Percentiles rank a stretch among this genome's conserved stretches.
Evolutionary conservation across 2,113 vertebrate species (phyloP).

Genomic region (Antechinus stuartii): DNA sequence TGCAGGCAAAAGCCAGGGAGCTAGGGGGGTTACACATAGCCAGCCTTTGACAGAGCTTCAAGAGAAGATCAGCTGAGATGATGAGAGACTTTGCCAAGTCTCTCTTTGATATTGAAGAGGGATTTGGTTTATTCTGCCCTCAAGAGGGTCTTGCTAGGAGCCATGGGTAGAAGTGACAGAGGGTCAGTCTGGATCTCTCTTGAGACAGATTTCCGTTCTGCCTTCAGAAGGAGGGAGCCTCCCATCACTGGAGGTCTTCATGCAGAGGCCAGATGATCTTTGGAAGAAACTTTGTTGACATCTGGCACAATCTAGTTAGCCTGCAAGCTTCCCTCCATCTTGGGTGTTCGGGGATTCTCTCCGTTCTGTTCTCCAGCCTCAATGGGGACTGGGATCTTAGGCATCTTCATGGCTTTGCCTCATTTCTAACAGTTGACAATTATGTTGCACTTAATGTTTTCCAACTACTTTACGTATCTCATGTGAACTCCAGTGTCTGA

Average conservation of each 20-base stretch:
- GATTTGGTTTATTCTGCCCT: not conserved
- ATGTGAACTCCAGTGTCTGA: not conserved
- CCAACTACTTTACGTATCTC: not conserved
- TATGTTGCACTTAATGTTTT: not conserved
- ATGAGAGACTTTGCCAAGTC: too few relatives aligned
- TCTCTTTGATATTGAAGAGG: not conserved
- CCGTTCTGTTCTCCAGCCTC: not conserved
- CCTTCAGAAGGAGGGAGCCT: not conserved
- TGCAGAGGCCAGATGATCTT: not conserved
- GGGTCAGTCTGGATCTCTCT: not conserved
- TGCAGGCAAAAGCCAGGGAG: not conserved
- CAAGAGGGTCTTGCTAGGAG: not conserved
- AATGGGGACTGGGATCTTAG: too few relatives aligned
- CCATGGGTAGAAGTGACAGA: not conserved
- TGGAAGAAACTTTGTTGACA: not conserved
- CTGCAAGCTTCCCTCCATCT: not conserved
- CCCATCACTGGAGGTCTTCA: not conserved
- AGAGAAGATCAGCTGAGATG: not conserved
- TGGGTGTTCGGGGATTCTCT: not conserved
- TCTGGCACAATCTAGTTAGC: not conserved
- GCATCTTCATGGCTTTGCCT: not conserved
- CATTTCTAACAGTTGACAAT: not conserved
- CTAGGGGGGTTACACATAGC: accelerated
- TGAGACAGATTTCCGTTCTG: not conserved
- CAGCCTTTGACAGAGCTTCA: not conserved